phyloP scores from a whole-genome alignment of 2,797 vertebrate species.

The Enteromius afrohamiltoni region DNA sequence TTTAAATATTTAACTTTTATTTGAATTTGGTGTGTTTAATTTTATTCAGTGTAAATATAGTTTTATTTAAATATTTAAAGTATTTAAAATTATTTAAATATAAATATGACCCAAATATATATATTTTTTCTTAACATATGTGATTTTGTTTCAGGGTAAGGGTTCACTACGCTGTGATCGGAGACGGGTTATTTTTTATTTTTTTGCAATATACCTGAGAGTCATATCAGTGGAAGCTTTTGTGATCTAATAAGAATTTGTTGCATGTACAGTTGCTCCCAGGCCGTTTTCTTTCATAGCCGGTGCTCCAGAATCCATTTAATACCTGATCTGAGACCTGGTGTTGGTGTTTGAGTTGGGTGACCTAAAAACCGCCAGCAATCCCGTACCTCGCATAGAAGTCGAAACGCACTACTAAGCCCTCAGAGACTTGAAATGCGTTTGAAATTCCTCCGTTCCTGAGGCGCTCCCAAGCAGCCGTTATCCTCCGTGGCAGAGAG shows the following conservation, averaged over 20 bases:
- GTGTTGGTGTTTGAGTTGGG: neutral
- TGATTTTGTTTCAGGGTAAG: neutral
- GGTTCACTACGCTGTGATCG: neutral
- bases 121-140: neutral
- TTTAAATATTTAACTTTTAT: too few species aligned
- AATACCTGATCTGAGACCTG: neutral
- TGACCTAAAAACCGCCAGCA: constrained; percentile 36
- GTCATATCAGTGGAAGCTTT: neutral
- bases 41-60: too few species aligned
- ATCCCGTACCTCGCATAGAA: constrained; percentile 20
- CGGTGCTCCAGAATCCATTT: neutral
- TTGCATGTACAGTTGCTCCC: neutral
- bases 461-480: constrained; percentile 5
- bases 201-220: neutral
- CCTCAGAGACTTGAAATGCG: constrained; percentile 36
- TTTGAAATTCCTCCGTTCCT: constrained; percentile 40
- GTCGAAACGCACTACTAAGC: constrained; percentile 26
- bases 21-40: too few species aligned
- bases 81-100: too few species aligned
- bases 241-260: neutral
- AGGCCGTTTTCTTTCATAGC: neutral
- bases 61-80: too few species aligned
- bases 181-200: neutral
- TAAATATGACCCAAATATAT: too few species aligned
- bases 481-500: constrained; percentile 30